Conservation (phyloP, 1,140 invertebrate species). For the Pachypeltis micranthus region DNA sequence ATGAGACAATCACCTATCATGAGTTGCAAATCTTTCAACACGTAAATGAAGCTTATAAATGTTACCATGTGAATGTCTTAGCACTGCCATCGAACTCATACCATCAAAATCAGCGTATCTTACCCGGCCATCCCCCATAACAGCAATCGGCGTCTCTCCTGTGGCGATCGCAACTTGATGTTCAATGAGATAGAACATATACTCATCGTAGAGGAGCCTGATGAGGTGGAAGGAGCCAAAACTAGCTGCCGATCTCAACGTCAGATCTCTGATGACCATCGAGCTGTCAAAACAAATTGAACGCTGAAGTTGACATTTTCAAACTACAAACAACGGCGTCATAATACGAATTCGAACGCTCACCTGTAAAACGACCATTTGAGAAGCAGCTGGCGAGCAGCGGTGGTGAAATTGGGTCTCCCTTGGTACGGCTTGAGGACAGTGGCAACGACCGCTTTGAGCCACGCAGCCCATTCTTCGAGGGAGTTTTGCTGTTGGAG, state of each 20-base stretch:
- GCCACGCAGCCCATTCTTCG: conserved; percentile 95
- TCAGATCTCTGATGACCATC: conserved; percentile 91
- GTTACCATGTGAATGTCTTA: background rate
- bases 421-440: conserved; percentile 80
- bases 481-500: conserved; percentile 84
- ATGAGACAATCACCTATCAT: too few relatives aligned
- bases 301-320: background rate
- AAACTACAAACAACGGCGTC: background rate
- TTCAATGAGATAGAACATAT: conserved; percentile 98
- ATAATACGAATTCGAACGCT: conserved; percentile 13
- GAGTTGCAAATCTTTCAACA: too few relatives aligned
- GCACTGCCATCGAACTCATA: background rate
- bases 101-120: background rate
- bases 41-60: too few relatives aligned
- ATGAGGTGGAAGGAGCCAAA: conserved; percentile 99
- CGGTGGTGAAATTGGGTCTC: conserved; percentile 74
- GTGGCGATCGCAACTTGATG: conserved; percentile 86
- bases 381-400: conserved; percentile 84
- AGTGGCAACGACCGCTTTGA: conserved; percentile 80
- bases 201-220: conserved; percentile 93
- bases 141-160: conserved; percentile 83
- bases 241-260: conserved; percentile 86
- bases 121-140: conserved; percentile 62
- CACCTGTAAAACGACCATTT: conserved; percentile 99
- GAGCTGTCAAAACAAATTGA: conserved; percentile 53